Evolutionary conservation across 2,113 vertebrate species (phyloP).

Genomic region (Gallinago media): DNA sequence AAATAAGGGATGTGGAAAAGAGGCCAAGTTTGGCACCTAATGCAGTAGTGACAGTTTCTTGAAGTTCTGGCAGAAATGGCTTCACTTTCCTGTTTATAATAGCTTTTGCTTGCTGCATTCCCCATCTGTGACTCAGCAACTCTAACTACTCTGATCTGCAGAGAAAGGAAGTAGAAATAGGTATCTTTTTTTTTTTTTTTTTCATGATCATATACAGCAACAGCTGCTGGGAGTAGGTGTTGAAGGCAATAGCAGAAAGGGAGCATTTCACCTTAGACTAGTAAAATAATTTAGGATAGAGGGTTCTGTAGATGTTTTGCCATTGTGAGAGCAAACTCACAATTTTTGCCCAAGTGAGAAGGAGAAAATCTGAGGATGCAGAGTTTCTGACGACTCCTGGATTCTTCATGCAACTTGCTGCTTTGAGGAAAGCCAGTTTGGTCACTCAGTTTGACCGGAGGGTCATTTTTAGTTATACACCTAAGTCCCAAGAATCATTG

Average conservation of each 20-base stretch:
- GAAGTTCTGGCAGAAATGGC: slow-evolving; percentile 33
- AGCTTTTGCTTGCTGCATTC: slow-evolving; percentile 44
- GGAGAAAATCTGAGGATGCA: not conserved
- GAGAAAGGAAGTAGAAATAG: not conserved
- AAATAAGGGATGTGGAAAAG: slow-evolving; percentile 27
- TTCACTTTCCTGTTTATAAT: slow-evolving; percentile 61
- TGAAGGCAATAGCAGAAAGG: not conserved
- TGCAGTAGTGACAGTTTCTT: slow-evolving; percentile 47
- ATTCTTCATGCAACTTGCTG: not conserved
- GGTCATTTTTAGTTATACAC: not conserved
- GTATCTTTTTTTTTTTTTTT: not conserved
- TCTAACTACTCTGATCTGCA: slow-evolving; percentile 6
- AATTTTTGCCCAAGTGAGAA: not conserved
- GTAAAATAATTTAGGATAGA: not conserved
- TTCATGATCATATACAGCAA: not conserved
- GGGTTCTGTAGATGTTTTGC: not conserved
- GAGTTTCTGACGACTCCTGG: not conserved
- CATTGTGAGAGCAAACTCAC: not conserved
- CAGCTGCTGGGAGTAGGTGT: not conserved
- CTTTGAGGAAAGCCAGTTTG: not conserved
- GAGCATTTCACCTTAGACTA: not conserved
- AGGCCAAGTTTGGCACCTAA: slow-evolving; percentile 56
- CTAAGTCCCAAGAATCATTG: not conserved
- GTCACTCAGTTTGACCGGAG: not conserved
- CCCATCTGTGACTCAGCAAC: slow-evolving; percentile 30